Evolutionary conservation across 2,113 vertebrate genomes (phyloP), one percentile per base, ranked within the genome.

Genomic region (Melanerpes formicivorus): DNA sequence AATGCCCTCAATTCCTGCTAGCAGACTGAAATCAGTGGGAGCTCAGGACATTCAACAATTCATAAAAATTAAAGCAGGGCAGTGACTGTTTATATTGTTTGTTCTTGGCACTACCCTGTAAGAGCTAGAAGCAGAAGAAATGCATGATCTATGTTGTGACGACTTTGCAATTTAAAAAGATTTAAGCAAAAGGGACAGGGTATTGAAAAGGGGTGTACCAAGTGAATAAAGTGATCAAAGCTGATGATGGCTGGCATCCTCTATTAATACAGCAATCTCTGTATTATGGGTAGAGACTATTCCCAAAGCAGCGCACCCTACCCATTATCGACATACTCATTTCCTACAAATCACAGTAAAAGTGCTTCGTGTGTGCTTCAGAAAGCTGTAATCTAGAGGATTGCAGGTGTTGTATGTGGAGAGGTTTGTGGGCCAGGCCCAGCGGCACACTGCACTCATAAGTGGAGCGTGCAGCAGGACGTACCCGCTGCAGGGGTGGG

Each of bases 1-100:
- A 92, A 87, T 78, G 91, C 84, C 84, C 90, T 94, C 94, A 86
- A 94, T 94, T 95, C 91, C 91, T 94, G 94, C 69, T 15, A 80
- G 87, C 72, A 92, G 80, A 60, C 82, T 87, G 79, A 80, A 94
- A 91, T 46, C 95, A 90, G 91, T 91, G 90, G 95, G 90, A 96
- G 87, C 83, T 94, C 87, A 70, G 93, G 73, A 87, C 87, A 92
- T 80, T 90, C 60, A 92, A 84, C 95, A 96, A 72, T 93, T 91
- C 80, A 62, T 67, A 96, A 92, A 94, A 95, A 93, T 91, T 89
- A 95, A 93, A 93, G 81, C 72, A 59, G 75, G 56, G 86, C 78
- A 95, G 65, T 5, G 3, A 84, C 25, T 79, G 78, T 6, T 79
- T 93, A 40, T 52, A 92, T 84, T 95, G 93, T 94, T 89, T 84